phyloP scores from a whole-genome alignment of 23 tunicate genomes.

The Trididemnum nubilum region DNA sequence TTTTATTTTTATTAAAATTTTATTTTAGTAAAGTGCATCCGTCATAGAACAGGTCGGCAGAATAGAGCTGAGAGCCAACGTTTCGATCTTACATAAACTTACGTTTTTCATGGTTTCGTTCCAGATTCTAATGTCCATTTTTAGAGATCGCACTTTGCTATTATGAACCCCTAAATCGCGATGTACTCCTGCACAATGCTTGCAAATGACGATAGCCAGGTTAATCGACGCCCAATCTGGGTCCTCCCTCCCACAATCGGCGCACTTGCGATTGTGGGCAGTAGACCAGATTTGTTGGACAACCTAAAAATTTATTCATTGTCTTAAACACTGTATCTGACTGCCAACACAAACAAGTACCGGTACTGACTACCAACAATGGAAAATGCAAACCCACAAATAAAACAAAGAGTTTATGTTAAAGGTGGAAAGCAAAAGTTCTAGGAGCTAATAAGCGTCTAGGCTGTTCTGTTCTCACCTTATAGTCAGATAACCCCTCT shows the following conservation, averaged over 20 bases:
- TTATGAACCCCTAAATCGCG: slow-evolving; percentile 90
- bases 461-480: no score
- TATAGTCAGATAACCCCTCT: slow-evolving; percentile 78
- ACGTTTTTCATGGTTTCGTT: slow-evolving; percentile 66
- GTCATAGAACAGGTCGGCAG: no score
- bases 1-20: no score
- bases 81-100: slow-evolving; percentile 14
- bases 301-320: slow-evolving; percentile 54
- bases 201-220: slow-evolving; percentile 84
- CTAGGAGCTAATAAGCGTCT: no score
- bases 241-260: slow-evolving; percentile 76
- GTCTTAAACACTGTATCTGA: no score
- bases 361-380: background rate
- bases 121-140: slow-evolving; percentile 90
- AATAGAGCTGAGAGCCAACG: no score
- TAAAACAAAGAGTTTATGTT: no score
- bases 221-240: slow-evolving; percentile 92
- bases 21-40: no score
- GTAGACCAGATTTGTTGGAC: slow-evolving; percentile 62
- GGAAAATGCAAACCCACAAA: no score
- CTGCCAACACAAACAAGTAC: background rate
- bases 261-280: slow-evolving; percentile 56
- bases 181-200: slow-evolving; percentile 91
- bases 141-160: slow-evolving; percentile 80
- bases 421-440: no score